Evolutionary conservation across 2,888 invertebrate species (phyloP).

Genomic region (Alcis repandata): DNA sequence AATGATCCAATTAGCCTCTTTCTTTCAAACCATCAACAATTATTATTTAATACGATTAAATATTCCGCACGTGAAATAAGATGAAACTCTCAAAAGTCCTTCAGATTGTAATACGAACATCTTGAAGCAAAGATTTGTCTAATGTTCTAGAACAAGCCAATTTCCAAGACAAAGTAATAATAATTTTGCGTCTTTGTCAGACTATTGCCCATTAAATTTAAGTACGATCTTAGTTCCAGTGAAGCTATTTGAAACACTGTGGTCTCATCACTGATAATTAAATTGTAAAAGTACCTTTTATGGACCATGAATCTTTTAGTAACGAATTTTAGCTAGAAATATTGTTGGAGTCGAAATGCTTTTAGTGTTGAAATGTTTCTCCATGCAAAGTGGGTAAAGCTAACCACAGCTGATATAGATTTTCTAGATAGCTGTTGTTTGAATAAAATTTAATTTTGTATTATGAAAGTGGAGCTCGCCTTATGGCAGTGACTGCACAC

Average conservation of each 20-base stretch:
- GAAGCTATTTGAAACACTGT: slow-evolving; percentile 57
- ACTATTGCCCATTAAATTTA: slow-evolving; percentile 58
- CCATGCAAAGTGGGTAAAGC: slow-evolving; percentile 14
- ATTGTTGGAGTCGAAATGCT: slow-evolving; percentile 21
- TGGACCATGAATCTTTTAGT: slow-evolving; percentile 44
- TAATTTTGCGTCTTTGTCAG: slow-evolving; percentile 53
- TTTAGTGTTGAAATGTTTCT: slow-evolving; percentile 17
- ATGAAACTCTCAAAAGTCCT: slow-evolving; percentile 19
- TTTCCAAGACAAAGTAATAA: slow-evolving; percentile 54
- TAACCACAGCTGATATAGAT: slow-evolving; percentile 12
- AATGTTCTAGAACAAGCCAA: slow-evolving; percentile 50
- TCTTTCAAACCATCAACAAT: not conserved
- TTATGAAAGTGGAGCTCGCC: slow-evolving; percentile 21
- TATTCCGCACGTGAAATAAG: slow-evolving; percentile 1
- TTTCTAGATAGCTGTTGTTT: slow-evolving; percentile 24
- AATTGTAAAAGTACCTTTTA: slow-evolving; percentile 56
- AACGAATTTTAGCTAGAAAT: slow-evolving; percentile 20
- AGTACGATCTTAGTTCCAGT: slow-evolving; percentile 61
- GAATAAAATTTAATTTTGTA: slow-evolving; percentile 31
- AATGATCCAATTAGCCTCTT: not conserved
- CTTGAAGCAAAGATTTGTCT: slow-evolving; percentile 34
- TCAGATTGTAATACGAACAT: slow-evolving; percentile 27
- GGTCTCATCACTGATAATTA: slow-evolving; percentile 57
- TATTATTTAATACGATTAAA: slow-evolving; percentile 2
- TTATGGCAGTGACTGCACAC: slow-evolving; percentile 17